Evolutionary conservation across 2,113 vertebrate species (phyloP).

Genomic region (Elaphurus davidianus): DNA sequence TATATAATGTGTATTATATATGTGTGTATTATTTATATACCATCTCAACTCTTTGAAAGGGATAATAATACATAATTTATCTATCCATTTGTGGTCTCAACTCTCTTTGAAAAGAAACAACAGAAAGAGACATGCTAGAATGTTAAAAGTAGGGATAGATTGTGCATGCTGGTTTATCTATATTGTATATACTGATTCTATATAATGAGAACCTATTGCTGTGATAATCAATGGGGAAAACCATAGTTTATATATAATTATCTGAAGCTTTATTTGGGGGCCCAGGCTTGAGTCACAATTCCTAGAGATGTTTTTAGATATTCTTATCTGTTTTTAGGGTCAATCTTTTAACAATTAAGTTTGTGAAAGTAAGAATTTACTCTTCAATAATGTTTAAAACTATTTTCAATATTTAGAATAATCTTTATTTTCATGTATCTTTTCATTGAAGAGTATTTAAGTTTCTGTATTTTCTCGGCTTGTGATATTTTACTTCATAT

Average conservation of each 20-base stretch:
- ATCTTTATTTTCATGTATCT: background rate
- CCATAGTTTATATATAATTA: background rate
- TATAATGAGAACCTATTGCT: background rate
- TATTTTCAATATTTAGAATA: background rate
- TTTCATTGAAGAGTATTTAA: background rate
- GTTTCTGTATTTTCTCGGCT: background rate
- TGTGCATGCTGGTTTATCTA: background rate
- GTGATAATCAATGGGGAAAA: background rate
- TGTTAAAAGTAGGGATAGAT: background rate
- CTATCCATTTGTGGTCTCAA: background rate
- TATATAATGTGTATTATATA: background rate
- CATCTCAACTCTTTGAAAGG: background rate
- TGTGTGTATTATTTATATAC: background rate
- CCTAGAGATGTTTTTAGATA: background rate
- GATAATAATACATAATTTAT: background rate
- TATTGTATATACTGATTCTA: background rate
- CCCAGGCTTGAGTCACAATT: background rate
- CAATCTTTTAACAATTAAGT: background rate
- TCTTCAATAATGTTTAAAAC: background rate
- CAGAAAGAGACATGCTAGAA: background rate
- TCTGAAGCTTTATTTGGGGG: background rate
- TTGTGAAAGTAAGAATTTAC: background rate
- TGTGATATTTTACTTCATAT: background rate
- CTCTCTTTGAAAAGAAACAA: background rate
- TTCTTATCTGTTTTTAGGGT: background rate